Evolutionary conservation across 2,888 invertebrate species (phyloP).

Genomic region (Aproaerema taeniolella): DNA sequence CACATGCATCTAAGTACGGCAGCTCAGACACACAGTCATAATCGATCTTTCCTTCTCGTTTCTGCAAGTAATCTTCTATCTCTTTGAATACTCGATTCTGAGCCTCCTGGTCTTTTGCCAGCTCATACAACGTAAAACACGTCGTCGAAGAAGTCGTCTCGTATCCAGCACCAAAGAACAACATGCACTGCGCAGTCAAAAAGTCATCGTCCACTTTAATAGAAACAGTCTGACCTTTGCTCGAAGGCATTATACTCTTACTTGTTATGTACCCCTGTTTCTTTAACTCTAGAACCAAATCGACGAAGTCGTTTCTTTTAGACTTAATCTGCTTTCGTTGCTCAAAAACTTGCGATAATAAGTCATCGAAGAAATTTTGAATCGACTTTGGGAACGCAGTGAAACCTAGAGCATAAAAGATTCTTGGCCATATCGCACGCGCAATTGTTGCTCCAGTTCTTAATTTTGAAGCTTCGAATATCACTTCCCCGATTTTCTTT

Average conservation of each 20-base stretch:
- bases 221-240: slow-evolving; percentile 27
- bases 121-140: slow-evolving; percentile 35
- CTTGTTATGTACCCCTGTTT: slow-evolving; percentile 28
- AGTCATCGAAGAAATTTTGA: slow-evolving; percentile 24
- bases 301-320: slow-evolving; percentile 25
- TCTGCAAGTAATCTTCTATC: slow-evolving; percentile 24
- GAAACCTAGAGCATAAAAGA: slow-evolving; percentile 33
- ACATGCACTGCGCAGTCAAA: slow-evolving; percentile 71
- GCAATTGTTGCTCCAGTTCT: slow-evolving; percentile 21
- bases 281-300: slow-evolving; percentile 21
- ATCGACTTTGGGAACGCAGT: slow-evolving; percentile 26
- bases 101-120: no score
- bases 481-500: slow-evolving; percentile 24
- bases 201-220: no score
- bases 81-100: slow-evolving; percentile 35
- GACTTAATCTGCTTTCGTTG: slow-evolving; percentile 18
- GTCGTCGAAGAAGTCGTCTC: slow-evolving; percentile 44
- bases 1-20: slow-evolving; percentile 41
- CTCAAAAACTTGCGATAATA: slow-evolving; percentile 20
- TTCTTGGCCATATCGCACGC: slow-evolving; percentile 32
- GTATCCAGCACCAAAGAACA: slow-evolving; percentile 59
- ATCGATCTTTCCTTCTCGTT: slow-evolving; percentile 18
- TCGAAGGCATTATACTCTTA: slow-evolving; percentile 26
- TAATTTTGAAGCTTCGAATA: slow-evolving; percentile 22
- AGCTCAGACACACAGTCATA: slow-evolving; percentile 40